Evolutionary conservation across 2,797 vertebrate species (phyloP).

Genomic region (Dendrocincla tyrannina): DNA sequence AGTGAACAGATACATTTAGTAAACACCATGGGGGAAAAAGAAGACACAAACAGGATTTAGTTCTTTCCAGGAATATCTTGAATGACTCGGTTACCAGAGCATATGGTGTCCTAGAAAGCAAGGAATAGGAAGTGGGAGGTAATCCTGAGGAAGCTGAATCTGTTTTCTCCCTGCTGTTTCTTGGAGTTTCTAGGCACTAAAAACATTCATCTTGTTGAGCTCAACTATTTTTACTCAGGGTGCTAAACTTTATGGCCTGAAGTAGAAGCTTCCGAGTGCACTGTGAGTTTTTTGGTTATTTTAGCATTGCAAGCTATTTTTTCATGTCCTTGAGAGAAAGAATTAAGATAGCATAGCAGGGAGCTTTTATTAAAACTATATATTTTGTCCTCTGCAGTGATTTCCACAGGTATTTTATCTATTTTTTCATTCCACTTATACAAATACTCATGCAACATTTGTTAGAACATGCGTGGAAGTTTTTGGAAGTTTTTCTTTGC

Average conservation of each 20-base stretch:
- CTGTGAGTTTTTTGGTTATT: background rate
- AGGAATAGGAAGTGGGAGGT: background rate
- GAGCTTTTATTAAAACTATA: background rate
- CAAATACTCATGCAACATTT: background rate
- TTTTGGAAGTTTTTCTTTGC: accelerated
- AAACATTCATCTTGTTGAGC: background rate
- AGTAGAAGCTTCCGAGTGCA: background rate
- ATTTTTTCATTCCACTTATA: background rate
- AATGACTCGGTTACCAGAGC: background rate
- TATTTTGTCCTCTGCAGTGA: background rate
- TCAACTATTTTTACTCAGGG: background rate
- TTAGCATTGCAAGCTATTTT: background rate
- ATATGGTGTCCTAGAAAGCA: background rate
- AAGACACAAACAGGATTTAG: background rate
- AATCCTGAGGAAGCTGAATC: background rate
- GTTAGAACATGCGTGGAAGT: background rate
- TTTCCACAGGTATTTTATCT: background rate
- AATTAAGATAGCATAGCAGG: background rate
- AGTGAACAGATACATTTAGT: background rate
- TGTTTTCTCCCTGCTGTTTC: background rate
- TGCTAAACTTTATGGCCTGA: background rate
- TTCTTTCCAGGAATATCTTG: background rate
- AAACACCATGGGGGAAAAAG: background rate
- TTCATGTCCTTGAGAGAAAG: background rate
- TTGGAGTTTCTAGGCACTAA: background rate